Evolutionary conservation across 1,140 invertebrate genomes (phyloP).

Genomic region (Scylla paramamosain): DNA sequence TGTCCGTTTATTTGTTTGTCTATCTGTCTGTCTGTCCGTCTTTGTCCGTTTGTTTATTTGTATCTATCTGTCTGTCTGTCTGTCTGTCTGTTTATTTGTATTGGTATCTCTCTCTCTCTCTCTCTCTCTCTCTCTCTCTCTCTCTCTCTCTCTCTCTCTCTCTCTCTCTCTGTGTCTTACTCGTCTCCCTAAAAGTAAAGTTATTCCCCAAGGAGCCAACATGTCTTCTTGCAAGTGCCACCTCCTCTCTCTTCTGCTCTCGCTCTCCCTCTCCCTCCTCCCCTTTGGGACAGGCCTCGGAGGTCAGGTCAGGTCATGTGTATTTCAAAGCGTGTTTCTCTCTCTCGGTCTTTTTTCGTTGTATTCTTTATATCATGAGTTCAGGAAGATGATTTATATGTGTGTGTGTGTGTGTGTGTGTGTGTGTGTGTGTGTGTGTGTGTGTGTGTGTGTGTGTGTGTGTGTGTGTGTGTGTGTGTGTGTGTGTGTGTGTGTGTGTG

Average conservation of each 20-base stretch:
- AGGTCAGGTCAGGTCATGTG: background rate
- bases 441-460: slow-evolving; percentile 4
- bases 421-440: background rate
- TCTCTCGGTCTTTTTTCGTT: background rate
- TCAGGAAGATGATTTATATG: too few relatives aligned
- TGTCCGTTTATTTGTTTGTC: too few relatives aligned
- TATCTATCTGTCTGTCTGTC: too few relatives aligned
- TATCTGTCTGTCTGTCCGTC: too few relatives aligned
- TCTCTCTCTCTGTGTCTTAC: background rate
- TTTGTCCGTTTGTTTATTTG: too few relatives aligned
- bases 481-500: too few relatives aligned
- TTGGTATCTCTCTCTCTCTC: background rate
- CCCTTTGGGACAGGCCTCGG: background rate
- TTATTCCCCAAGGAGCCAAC: background rate
- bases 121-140: slow-evolving; percentile 9
- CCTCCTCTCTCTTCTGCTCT: background rate
- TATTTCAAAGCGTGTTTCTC: background rate
- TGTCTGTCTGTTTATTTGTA: too few relatives aligned
- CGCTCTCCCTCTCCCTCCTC: background rate
- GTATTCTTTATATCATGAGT: too few relatives aligned
- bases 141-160: slow-evolving; percentile 9
- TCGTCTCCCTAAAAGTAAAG: background rate
- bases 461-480: too few relatives aligned
- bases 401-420: background rate
- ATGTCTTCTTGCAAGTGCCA: slow-evolving; percentile 11